Conservation (phyloP, 2,113 vertebrate species). For the Aptenodytes forsteri region DNA sequence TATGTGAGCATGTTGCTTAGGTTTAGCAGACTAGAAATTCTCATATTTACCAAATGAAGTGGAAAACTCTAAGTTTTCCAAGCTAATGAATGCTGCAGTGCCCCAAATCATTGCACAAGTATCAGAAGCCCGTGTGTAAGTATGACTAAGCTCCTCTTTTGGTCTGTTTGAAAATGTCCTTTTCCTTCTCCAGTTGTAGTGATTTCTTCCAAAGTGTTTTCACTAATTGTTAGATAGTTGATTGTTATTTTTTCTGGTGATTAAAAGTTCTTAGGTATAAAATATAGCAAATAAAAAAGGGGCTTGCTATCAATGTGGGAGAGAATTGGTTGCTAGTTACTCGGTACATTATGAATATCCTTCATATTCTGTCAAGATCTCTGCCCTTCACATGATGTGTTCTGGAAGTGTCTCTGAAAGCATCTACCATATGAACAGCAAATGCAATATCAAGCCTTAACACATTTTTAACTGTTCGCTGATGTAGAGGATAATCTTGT, state of each 20-base stretch:
- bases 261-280: background rate
- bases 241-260: background rate
- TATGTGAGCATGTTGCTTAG: background rate
- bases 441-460: background rate
- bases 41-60: background rate
- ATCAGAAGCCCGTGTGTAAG: background rate
- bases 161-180: background rate
- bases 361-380: background rate
- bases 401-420: background rate
- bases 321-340: background rate
- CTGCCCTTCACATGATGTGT: background rate
- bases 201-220: background rate
- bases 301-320: background rate
- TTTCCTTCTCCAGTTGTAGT: background rate
- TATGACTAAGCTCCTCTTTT: background rate
- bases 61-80: background rate
- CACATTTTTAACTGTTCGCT: background rate
- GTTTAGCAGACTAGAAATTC: background rate
- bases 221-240: background rate
- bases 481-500: background rate
- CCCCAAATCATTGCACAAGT: background rate
- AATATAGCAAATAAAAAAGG: background rate
- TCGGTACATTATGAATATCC: background rate
- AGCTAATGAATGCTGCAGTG: background rate
- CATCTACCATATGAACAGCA: background rate